phyloP scores from a whole-genome alignment of 2,113 vertebrate genomes.

The Aptenodytes forsteri region DNA sequence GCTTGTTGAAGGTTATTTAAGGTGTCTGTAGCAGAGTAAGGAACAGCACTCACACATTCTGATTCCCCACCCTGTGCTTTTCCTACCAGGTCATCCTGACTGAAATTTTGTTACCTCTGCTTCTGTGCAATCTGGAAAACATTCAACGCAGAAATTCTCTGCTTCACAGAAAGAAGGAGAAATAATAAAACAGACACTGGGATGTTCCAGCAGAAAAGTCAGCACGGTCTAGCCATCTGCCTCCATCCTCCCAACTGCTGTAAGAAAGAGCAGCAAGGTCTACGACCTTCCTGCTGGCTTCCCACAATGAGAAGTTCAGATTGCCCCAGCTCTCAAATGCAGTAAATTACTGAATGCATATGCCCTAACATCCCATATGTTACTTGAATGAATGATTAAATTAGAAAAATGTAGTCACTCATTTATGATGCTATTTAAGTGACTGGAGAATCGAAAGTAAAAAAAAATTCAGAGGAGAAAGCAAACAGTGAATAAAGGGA shows the following conservation, averaged over 20 bases:
- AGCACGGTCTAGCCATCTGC: rapidly evolving
- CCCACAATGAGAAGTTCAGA: background rate
- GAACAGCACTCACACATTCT: background rate
- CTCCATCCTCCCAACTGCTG: background rate
- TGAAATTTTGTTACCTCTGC: background rate
- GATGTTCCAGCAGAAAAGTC: background rate
- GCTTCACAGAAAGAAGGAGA: background rate
- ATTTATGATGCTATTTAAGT: background rate
- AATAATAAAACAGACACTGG: background rate
- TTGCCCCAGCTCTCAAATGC: background rate
- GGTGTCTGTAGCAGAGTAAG: background rate
- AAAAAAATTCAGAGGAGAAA: background rate
- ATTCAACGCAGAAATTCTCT: background rate
- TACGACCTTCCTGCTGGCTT: background rate
- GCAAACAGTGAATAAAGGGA: background rate
- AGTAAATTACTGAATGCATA: background rate
- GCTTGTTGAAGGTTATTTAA: background rate
- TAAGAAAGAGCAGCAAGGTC: background rate
- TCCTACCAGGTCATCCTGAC: background rate
- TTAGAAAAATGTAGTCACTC: background rate
- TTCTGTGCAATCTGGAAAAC: background rate
- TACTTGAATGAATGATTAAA: background rate
- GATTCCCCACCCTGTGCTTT: background rate
- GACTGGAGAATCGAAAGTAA: background rate
- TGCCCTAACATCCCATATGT: background rate